Conservation (phyloP, 2,888 invertebrate genomes). For the Lycophotia porphyrea region DNA sequence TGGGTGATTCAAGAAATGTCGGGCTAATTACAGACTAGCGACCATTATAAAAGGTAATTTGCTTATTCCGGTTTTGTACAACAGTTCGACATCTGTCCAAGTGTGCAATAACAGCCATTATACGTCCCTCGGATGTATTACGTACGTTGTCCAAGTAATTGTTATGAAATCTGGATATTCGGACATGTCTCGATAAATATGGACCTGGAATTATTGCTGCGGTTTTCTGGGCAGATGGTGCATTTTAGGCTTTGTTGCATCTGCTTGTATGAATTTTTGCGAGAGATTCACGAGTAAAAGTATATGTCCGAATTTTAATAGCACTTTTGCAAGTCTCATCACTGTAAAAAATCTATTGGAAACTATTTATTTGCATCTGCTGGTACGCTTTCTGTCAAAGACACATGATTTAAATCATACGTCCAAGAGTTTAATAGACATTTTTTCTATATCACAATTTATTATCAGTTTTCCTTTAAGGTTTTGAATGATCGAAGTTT, state of each 20-base stretch:
- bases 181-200: slow-evolving; percentile 59
- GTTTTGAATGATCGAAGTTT: no score
- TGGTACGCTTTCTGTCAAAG: not conserved
- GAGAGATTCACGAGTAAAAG: not conserved
- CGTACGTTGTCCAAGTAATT: slow-evolving; percentile 60
- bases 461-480: not conserved
- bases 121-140: slow-evolving; percentile 49
- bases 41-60: slow-evolving; percentile 77
- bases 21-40: slow-evolving; percentile 77
- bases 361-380: not conserved
- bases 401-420: not conserved
- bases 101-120: slow-evolving; percentile 78
- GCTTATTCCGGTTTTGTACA: slow-evolving; percentile 80
- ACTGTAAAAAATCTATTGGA: not conserved
- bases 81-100: slow-evolving; percentile 80
- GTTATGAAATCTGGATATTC: slow-evolving; percentile 59
- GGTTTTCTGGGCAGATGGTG: slow-evolving; percentile 50
- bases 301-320: not conserved
- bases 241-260: slow-evolving; percentile 43
- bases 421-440: not conserved
- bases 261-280: slow-evolving; percentile 23
- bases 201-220: slow-evolving; percentile 33
- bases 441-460: not conserved
- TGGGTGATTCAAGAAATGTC: slow-evolving; percentile 79
- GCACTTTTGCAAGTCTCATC: not conserved